Conservation (phyloP, 2,888 invertebrate genomes). For the Parnassius orleans region DNA sequence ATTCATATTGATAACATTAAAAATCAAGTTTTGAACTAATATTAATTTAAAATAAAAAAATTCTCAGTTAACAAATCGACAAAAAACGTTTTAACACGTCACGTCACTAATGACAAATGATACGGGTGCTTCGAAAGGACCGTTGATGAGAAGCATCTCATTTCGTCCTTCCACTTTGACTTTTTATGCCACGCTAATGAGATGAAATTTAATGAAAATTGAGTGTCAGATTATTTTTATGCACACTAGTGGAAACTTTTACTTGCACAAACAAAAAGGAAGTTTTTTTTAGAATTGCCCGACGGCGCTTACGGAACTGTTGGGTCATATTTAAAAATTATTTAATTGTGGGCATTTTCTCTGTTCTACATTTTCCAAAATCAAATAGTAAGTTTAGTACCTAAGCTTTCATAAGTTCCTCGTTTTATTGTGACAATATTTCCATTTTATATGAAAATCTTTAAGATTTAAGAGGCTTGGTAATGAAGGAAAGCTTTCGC, state of each 20-base stretch:
- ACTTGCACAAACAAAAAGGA: constrained; percentile 15
- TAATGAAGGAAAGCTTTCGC: too few species aligned
- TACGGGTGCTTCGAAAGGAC: not conserved
- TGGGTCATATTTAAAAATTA: constrained; percentile 15
- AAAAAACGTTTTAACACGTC: constrained; percentile 1
- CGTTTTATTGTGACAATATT: too few species aligned
- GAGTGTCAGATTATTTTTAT: constrained; percentile 19
- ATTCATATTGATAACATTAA: not conserved
- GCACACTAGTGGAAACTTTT: constrained; percentile 18
- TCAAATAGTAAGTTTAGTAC: too few species aligned
- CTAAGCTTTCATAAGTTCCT: too few species aligned
- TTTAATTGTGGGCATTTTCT: constrained; percentile 9
- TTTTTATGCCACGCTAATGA: constrained; percentile 17
- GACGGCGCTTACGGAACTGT: constrained; percentile 6
- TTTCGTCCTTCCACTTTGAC: not conserved
- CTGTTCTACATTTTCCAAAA: constrained; percentile 1
- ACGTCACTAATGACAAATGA: constrained; percentile 10
- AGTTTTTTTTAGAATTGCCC: constrained; percentile 13
- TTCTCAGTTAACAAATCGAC: not conserved
- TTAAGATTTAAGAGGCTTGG: too few species aligned
- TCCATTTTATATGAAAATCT: too few species aligned
- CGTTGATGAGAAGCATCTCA: not conserved
- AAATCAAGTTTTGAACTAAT: too few species aligned
- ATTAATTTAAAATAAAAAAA: too few species aligned
- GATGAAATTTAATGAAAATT: constrained; percentile 13